phyloP scores from a whole-genome alignment of 1,140 invertebrate species.

The Probaryconus sp. region DNA sequence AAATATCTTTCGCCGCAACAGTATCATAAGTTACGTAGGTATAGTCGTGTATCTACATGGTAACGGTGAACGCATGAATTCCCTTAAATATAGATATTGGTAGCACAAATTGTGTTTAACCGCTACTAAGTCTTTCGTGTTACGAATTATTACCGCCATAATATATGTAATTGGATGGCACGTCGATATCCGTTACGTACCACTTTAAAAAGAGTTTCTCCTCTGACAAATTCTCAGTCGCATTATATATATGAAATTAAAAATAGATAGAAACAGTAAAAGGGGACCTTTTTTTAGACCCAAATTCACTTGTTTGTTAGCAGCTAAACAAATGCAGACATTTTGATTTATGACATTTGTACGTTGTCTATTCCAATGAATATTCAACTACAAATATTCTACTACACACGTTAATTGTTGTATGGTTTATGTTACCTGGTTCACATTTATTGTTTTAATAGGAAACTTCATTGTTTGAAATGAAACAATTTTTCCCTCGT shows the following conservation, averaged over 20 bases:
- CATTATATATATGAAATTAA: too few relatives aligned
- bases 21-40: slow-evolving; percentile 28
- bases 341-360: slow-evolving; percentile 1
- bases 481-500: too few relatives aligned
- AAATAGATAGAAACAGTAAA: not conserved
- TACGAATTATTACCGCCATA: slow-evolving; percentile 6
- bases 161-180: not conserved
- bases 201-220: slow-evolving; percentile 10
- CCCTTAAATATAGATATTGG: slow-evolving; percentile 29
- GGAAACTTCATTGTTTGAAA: too few relatives aligned
- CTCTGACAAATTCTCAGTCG: not conserved
- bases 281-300: too few relatives aligned
- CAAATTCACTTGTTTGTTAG: too few relatives aligned
- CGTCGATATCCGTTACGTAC: not conserved
- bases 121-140: slow-evolving; percentile 19
- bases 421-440: slow-evolving; percentile 1
- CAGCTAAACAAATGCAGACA: not conserved
- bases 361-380: slow-evolving; percentile 1
- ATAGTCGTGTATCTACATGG: not conserved
- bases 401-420: not conserved
- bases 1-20: slow-evolving; percentile 37
- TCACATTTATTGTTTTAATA: too few relatives aligned
- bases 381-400: not conserved
- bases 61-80: slow-evolving; percentile 19
- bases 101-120: slow-evolving; percentile 13